Base-by-base conservation (phyloP, 1,140 invertebrate genomes). In the Listronotus bonariensis region DNA sequence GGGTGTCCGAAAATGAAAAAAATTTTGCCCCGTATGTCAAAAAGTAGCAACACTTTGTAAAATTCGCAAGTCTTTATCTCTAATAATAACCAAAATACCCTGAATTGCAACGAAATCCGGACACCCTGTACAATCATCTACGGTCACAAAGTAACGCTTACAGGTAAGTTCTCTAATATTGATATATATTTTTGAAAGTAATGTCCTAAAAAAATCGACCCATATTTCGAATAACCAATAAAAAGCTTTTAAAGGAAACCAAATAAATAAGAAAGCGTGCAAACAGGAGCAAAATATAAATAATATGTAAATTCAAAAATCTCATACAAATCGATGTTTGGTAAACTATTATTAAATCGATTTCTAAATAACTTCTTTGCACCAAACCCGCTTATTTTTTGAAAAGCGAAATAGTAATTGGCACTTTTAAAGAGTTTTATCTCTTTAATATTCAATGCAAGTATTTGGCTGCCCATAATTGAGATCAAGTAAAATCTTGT, bases 391-490 rank as follows among this genome's bases (percentile, higher is more conserved):
- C 8, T 20, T 48, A 45, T 58, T 58, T 20, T 46, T 41, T 26
- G 55, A 45, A 58, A 58, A 18, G 18, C 32, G 26, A 31, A 18
- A 11, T 32, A n/a, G 38, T 46, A 58, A 58, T 58, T 32, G 42
- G 42, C 42, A 58, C 45, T 58, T 46, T 58, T 46, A 58, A 58
- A 45, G 36, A 40, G 52, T 58, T 58, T 46, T 45, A 20, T 41
- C 55, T 48, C 32, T 48, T 58, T 58, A 58, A 55, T 55, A 55
- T 55, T 55, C 53, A 55, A 55, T 42, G 11, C 53, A 55, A 55
- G 53, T 55, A 55, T 55, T 55, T 55, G 53, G 38, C 18, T 55
- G 36, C 52, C 34, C 52, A 54, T 54, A 12, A 54, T 54, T 38
- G 14, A 38, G 32, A 20, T 54, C 32, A 14, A 17, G 26, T 40